Conservation (phyloP, 2,888 invertebrate species). For the Eupithecia subumbrata region DNA sequence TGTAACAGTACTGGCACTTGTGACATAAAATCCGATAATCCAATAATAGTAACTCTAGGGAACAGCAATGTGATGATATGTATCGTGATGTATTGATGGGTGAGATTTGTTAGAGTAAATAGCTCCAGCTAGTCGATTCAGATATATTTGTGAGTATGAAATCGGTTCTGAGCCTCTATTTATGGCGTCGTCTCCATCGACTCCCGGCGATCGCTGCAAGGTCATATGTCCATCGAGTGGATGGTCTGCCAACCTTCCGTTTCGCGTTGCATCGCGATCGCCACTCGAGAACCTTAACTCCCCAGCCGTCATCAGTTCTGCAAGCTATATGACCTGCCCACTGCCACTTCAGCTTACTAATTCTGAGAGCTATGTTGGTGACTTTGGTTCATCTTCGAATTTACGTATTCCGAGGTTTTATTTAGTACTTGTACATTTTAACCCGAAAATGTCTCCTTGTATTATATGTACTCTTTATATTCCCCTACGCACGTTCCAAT, state of each 20-base stretch:
- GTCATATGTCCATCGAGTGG: too few species aligned
- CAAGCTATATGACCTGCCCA: too few species aligned
- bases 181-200: too few species aligned
- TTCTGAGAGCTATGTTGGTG: background rate
- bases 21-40: slow-evolving; percentile 3
- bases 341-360: too few species aligned
- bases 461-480: slow-evolving; percentile 10
- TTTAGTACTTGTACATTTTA: background rate
- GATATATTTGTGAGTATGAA: too few species aligned
- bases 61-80: background rate
- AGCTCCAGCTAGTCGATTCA: too few species aligned
- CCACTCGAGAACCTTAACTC: too few species aligned
- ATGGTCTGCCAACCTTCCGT: too few species aligned
- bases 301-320: too few species aligned
- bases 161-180: too few species aligned
- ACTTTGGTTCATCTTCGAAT: background rate
- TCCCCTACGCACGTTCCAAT: slow-evolving; percentile 29
- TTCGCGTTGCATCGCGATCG: too few species aligned
- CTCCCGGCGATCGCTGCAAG: too few species aligned
- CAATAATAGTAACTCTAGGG: background rate
- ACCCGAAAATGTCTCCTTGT: background rate
- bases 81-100: background rate
- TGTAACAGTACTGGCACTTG: background rate
- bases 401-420: background rate
- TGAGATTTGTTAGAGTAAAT: background rate